These are phyloP conservation scores for Trichogramma evanescens DNA, from an alignment of 2,888 invertebrate genomes.

Conservation along the genomic window DNA sequence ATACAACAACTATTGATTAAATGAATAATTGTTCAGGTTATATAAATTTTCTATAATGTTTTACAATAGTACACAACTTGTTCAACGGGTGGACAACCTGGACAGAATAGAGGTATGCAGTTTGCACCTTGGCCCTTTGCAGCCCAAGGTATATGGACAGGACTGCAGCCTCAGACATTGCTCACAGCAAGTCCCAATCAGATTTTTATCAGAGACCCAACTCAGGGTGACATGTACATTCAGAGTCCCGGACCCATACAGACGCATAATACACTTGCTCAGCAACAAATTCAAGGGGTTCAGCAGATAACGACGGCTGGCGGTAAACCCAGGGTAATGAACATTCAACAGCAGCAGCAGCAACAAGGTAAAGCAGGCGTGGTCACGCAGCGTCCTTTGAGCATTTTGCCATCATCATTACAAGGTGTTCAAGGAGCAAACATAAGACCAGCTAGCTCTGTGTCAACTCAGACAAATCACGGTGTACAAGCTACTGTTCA, in stretches of 20 bases:
- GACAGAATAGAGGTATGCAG: constrained; percentile 56
- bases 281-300: constrained; percentile 46
- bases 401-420: constrained; percentile 56
- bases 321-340: constrained; percentile 42
- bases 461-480: constrained; percentile 72
- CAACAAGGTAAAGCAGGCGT: constrained; percentile 37
- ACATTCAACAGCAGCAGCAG: constrained; percentile 48
- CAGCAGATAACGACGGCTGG: constrained; percentile 45
- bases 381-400: constrained; percentile 42
- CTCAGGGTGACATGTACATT: constrained; percentile 80
- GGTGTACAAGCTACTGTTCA: constrained; percentile 45
- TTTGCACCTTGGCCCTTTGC: constrained; percentile 74
- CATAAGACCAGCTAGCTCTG: constrained; percentile 72
- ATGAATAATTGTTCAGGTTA: neutral
- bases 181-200: constrained; percentile 65
- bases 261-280: constrained; percentile 56
- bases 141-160: constrained; percentile 72
- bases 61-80: constrained; percentile 44
- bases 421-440: constrained; percentile 52
- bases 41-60: neutral
- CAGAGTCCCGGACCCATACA: constrained; percentile 67
- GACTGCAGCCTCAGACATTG: constrained; percentile 63
- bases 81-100: constrained; percentile 40
- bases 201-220: constrained; percentile 72
- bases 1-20: neutral